phyloP scores from a whole-genome alignment of 2,797 vertebrate genomes.

The Erpetoichthys calabaricus region DNA sequence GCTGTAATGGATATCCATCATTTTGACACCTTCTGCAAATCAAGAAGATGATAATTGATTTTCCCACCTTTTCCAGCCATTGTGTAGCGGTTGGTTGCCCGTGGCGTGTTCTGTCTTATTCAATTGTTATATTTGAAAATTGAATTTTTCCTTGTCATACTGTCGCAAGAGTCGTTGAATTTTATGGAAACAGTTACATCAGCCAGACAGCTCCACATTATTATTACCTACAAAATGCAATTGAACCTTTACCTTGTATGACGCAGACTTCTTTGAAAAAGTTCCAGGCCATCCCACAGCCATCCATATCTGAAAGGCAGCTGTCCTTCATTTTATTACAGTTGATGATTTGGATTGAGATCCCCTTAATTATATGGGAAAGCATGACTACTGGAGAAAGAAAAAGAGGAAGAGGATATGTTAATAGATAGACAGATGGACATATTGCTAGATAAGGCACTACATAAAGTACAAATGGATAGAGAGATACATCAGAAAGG shows the following conservation, averaged over 20 bases:
- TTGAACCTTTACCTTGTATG: conserved; percentile 47
- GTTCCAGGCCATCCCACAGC: conserved; percentile 44
- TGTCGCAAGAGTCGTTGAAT: too few species aligned
- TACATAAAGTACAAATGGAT: not conserved
- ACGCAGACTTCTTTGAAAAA: conserved; percentile 39
- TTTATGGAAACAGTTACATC: too few species aligned
- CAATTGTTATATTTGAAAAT: conserved; percentile 13
- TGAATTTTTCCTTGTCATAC: conserved; percentile 6
- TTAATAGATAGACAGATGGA: too few species aligned
- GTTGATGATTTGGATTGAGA: conserved; percentile 27
- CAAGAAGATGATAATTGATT: not conserved
- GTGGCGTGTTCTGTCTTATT: conserved; percentile 24
- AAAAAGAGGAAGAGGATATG: not conserved
- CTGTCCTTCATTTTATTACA: conserved; percentile 41
- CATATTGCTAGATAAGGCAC: too few species aligned
- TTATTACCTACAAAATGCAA: not conserved
- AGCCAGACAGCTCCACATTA: too few species aligned
- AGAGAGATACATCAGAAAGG: not conserved
- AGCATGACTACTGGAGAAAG: conserved; percentile 40
- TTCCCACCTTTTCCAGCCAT: conserved; percentile 9
- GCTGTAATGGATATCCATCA: not conserved
- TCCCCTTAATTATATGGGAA: conserved; percentile 28
- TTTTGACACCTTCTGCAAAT: not conserved
- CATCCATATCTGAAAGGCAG: conserved; percentile 40
- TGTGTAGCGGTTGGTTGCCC: conserved; percentile 24